Evolutionary conservation across 2,888 invertebrate genomes (phyloP), one percentile per base, ranked within the genome.

Genomic region (Eupithecia subumbrata): DNA sequence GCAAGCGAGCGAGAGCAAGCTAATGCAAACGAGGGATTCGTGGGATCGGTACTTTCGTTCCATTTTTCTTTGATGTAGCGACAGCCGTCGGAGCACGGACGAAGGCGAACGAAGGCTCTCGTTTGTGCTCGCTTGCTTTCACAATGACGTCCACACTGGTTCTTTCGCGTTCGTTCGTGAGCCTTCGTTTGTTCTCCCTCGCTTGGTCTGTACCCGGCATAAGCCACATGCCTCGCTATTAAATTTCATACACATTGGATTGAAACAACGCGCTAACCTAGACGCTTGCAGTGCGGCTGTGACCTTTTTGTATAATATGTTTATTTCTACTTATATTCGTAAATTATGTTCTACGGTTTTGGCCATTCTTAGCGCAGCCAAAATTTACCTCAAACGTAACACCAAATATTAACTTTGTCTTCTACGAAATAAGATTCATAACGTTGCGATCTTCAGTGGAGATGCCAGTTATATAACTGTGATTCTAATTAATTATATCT

Each of bases 401-500:
- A 77, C 74, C 72, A 72, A 77, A 74, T 63, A 72, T 74, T 66
- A 56, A 74, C 74, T 77, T 72, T 14, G 14, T 71, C 25, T 63
- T 52, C 11, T 75, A 68, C 30, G 43, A 40, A 73, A 75, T 75
- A 77, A 75, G 75, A 25, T 63, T 71, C 43, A 60, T 9, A 25
- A 25, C 25, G 71, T 71, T 77, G 73, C 73, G 76, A 76, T 78
- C 74, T 76, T 68, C 67, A 78, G 81, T 76, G 78, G 76, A 60
- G 69, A 71, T 67, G 74, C 76, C 72, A 71, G 74, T 77, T 76
- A 74, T 79, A 74, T 77, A 73, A 73, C 77, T 81, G 74, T 77
- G 72, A 76, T 78, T 79, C 76, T 79, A 76, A 78, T 75, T 79
- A 77, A 73, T 73, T 78, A 71, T 77, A 75, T 78, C 74, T 80